phyloP scores from a whole-genome alignment of 2,888 invertebrate species.

The Sinohyriopsis cumingii region DNA sequence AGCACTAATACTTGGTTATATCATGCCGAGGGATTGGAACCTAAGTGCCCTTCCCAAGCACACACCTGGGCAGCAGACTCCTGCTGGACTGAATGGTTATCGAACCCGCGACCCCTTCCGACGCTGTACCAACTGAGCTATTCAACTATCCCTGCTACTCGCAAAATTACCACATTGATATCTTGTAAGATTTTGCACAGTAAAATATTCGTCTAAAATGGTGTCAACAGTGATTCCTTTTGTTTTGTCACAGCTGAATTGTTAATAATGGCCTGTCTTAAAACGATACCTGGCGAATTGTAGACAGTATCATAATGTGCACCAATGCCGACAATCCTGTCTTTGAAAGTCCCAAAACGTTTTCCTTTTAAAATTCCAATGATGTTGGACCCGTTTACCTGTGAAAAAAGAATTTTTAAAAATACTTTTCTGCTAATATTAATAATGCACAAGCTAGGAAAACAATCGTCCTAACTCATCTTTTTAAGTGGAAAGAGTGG shows the following conservation, averaged over 20 bases:
- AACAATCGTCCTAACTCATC: too few relatives aligned
- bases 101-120: too few relatives aligned
- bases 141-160: neutral
- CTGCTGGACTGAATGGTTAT: too few relatives aligned
- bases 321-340: conserved; percentile 19
- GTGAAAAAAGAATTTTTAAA: neutral
- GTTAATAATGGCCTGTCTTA: neutral
- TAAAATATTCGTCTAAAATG: neutral
- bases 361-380: conserved; percentile 20
- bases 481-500: too few relatives aligned
- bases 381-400: conserved; percentile 13
- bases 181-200: neutral
- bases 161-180: neutral
- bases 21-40: too few relatives aligned
- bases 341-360: conserved; percentile 17
- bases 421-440: too few relatives aligned
- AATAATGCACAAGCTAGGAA: too few relatives aligned
- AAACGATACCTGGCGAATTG: conserved; percentile 9
- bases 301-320: conserved; percentile 26
- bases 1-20: too few relatives aligned
- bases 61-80: too few relatives aligned
- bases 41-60: too few relatives aligned
- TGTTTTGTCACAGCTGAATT: neutral
- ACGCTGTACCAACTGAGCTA: too few relatives aligned
- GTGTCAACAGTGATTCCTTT: neutral